These are phyloP conservation scores for Celastrina argiolus DNA, from an alignment of 2,888 invertebrate species.

Conservation along the genomic window DNA sequence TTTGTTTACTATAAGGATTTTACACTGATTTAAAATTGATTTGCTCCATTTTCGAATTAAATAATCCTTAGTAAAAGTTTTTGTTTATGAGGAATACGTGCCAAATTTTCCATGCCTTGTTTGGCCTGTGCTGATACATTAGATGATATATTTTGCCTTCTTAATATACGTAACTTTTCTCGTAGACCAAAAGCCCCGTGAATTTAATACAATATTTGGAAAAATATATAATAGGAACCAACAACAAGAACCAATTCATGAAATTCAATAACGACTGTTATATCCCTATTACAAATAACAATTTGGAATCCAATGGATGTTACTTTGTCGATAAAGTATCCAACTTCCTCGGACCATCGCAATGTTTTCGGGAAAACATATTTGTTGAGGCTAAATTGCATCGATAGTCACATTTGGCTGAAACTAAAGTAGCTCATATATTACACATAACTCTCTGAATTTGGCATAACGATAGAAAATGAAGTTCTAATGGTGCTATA, in stretches of 20 bases:
- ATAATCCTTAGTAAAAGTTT: no score
- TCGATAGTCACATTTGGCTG: slow-evolving; percentile 27
- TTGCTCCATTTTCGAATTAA: no score
- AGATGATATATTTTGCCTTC: background rate
- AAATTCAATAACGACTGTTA: slow-evolving; percentile 14
- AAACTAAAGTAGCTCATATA: slow-evolving; percentile 31
- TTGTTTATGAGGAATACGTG: no score
- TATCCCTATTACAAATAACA: slow-evolving; percentile 23
- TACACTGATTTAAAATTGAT: no score
- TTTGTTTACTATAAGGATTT: no score
- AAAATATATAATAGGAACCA: background rate
- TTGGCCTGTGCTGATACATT: no score
- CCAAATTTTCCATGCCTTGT: no score
- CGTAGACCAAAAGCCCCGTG: background rate
- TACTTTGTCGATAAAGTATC: slow-evolving; percentile 12
- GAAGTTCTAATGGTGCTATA: slow-evolving; percentile 31
- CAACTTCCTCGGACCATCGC: slow-evolving; percentile 13
- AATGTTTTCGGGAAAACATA: slow-evolving; percentile 21
- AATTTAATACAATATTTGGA: background rate
- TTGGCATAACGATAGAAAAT: slow-evolving; percentile 31
- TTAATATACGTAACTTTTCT: no score
- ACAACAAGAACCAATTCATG: slow-evolving; percentile 1
- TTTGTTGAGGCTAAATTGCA: slow-evolving; percentile 25
- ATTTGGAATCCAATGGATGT: slow-evolving; percentile 22
- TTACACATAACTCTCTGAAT: slow-evolving; percentile 33